phyloP scores from a whole-genome alignment of 1,140 invertebrate genomes.

The Megalonaias nervosa region DNA sequence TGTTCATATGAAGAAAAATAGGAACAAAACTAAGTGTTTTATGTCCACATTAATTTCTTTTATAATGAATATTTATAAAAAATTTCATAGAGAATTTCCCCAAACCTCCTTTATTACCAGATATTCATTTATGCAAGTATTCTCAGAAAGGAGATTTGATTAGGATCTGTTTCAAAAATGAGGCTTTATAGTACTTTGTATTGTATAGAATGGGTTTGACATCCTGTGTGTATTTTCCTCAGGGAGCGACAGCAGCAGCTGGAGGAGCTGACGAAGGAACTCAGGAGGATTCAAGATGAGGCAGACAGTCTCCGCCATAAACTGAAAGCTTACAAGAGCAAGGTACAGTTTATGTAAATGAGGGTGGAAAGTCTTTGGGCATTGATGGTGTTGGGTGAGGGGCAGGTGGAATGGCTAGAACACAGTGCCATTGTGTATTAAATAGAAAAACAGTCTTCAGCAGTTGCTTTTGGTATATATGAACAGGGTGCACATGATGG shows the following conservation, averaged over 20 bases:
- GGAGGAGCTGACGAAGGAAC: constrained; percentile 65
- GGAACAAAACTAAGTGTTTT: too few relatives aligned
- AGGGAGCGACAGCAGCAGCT: constrained; percentile 67
- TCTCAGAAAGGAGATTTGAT: not conserved
- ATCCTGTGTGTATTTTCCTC: constrained; percentile 7
- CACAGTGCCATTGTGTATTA: too few relatives aligned
- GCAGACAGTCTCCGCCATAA: constrained; percentile 57
- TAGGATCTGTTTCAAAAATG: not conserved
- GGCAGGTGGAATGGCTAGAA: too few relatives aligned
- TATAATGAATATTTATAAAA: too few relatives aligned
- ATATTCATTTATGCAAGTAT: not conserved
- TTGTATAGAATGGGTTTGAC: not conserved
- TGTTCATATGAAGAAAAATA: too few relatives aligned
- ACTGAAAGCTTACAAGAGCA: constrained; percentile 42
- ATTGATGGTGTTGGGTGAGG: too few relatives aligned
- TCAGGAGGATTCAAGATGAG: constrained; percentile 62
- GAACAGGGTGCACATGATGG: too few relatives aligned
- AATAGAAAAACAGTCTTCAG: too few relatives aligned
- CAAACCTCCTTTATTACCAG: not conserved
- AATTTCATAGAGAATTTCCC: too few relatives aligned
- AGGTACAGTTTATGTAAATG: constrained; percentile 5
- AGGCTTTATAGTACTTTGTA: not conserved
- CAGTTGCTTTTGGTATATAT: too few relatives aligned
- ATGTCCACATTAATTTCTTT: too few relatives aligned
- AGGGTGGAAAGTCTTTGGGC: too few relatives aligned